These are phyloP conservation scores for Mus pahari DNA, from an alignment of 2,113 vertebrate genomes.

Conservation along the genomic window DNA sequence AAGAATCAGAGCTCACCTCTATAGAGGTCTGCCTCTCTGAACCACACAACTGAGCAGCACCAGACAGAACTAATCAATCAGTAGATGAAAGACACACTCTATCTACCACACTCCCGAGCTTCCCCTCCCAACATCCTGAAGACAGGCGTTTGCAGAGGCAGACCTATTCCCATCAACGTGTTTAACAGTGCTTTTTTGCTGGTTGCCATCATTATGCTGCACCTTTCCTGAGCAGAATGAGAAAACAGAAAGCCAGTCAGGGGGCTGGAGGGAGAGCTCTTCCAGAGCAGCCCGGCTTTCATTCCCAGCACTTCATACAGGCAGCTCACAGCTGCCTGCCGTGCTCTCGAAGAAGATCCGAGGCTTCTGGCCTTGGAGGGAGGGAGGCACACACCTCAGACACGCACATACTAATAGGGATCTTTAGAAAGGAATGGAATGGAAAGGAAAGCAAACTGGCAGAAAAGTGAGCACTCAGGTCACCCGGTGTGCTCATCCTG, in stretches of 20 bases:
- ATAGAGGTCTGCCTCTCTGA: background rate
- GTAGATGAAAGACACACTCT: accelerated
- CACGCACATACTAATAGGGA: background rate
- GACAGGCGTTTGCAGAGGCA: background rate
- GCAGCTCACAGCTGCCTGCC: background rate
- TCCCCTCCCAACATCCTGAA: background rate
- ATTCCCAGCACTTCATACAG: background rate
- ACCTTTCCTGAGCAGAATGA: background rate
- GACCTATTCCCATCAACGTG: too few relatives aligned
- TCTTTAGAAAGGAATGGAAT: background rate
- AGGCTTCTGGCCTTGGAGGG: background rate
- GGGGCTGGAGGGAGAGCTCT: background rate
- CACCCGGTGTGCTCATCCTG: accelerated
- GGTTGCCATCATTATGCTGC: too few relatives aligned
- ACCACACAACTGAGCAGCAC: accelerated
- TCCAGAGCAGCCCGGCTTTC: background rate
- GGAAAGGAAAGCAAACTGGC: background rate
- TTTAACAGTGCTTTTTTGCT: background rate
- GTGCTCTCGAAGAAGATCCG: background rate
- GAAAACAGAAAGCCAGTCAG: background rate
- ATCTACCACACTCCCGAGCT: background rate
- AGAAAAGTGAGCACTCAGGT: too few relatives aligned
- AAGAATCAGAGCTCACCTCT: background rate
- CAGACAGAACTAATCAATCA: background rate
- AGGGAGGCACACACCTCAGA: background rate